Evolutionary conservation across 2,888 invertebrate genomes (phyloP).

Genomic region (Phortica okadai): DNA sequence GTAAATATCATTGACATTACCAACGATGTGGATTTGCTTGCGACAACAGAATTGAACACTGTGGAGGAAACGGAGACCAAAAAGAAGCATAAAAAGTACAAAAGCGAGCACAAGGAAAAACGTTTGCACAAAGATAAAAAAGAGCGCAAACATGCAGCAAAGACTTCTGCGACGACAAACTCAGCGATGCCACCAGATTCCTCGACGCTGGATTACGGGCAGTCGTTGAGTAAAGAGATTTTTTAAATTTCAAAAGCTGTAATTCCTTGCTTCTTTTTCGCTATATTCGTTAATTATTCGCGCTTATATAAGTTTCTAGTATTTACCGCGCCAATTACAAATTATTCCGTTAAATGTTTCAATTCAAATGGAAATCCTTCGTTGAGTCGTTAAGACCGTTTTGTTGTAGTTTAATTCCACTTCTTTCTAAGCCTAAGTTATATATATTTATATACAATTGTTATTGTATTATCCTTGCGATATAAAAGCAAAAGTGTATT

Average conservation of each 20-base stretch:
- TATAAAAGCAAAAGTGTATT: slow-evolving; percentile 15
- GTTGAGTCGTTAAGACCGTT: no score
- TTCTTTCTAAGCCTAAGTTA: background rate
- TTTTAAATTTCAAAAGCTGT: slow-evolving; percentile 74
- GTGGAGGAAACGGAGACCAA: slow-evolving; percentile 55
- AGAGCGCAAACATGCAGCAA: slow-evolving; percentile 46
- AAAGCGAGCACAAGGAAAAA: slow-evolving; percentile 58
- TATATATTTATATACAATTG: background rate
- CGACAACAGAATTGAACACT: slow-evolving; percentile 59
- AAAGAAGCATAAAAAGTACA: slow-evolving; percentile 73
- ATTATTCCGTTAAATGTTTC: no score
- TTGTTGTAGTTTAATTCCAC: no score
- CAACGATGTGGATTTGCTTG: slow-evolving; percentile 39
- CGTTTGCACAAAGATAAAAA: slow-evolving; percentile 49
- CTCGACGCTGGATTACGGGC: slow-evolving; percentile 84
- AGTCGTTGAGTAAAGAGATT: slow-evolving; percentile 91
- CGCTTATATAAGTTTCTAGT: no score
- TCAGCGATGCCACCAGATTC: slow-evolving; percentile 74
- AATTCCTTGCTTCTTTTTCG: background rate
- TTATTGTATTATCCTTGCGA: slow-evolving; percentile 14
- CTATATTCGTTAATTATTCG: no score
- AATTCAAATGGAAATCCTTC: no score
- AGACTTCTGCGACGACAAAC: slow-evolving; percentile 51
- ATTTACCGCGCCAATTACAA: no score
- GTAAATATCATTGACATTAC: slow-evolving; percentile 42